These are phyloP conservation scores for Oncorhynchus mykiss DNA, from an alignment of 2,113 vertebrate genomes.

Conservation along the genomic window DNA sequence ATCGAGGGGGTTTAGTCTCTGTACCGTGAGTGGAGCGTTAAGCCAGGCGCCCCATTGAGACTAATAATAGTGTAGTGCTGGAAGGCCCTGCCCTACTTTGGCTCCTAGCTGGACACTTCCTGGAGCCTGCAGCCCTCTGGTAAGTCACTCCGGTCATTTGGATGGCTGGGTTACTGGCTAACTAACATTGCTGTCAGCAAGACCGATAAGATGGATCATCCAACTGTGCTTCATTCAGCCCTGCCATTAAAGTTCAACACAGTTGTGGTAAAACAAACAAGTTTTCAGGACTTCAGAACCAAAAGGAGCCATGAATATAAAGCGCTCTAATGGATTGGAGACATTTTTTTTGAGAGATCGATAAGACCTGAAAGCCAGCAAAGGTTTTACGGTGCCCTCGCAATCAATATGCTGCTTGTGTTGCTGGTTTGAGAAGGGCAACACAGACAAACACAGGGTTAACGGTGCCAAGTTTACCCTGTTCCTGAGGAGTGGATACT, in stretches of 20 bases:
- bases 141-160: conserved; percentile 26
- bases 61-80: conserved; percentile 49
- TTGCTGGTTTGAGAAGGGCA: conserved; percentile 24
- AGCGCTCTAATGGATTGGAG: conserved; percentile 51
- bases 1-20: conserved; percentile 39
- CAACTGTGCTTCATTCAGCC: background rate
- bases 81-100: conserved; percentile 38
- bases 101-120: conserved; percentile 49
- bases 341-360: conserved; percentile 34
- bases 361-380: conserved; percentile 49
- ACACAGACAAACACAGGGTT: background rate
- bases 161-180: conserved; percentile 18
- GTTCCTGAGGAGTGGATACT: background rate
- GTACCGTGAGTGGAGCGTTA: conserved; percentile 22
- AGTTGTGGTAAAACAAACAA: conserved; percentile 32
- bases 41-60: conserved; percentile 39
- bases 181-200: conserved; percentile 11
- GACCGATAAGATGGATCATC: background rate
- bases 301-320: conserved; percentile 46
- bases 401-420: conserved; percentile 47
- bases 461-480: background rate
- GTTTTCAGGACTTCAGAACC: conserved; percentile 29
- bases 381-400: conserved; percentile 43
- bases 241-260: conserved; percentile 7
- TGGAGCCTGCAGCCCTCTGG: conserved; percentile 37